phyloP scores from a whole-genome alignment of 2,113 vertebrate genomes.

The Thunnus thynnus region DNA sequence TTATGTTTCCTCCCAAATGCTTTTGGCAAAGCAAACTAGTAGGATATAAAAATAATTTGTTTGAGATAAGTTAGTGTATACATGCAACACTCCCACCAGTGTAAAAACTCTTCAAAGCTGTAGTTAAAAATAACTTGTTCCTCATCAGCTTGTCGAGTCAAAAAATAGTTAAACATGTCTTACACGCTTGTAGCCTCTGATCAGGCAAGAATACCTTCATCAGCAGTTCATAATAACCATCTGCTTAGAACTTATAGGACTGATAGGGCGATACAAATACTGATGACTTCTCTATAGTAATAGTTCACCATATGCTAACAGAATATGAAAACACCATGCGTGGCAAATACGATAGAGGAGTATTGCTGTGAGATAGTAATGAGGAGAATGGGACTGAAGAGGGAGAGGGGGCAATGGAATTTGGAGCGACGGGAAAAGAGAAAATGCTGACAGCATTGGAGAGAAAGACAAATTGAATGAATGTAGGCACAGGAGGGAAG shows the following conservation, averaged over 20 bases:
- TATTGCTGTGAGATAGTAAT: conserved; percentile 50
- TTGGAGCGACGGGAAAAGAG: conserved; percentile 10
- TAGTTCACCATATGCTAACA: conserved; percentile 66
- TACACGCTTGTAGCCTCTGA: conserved; percentile 27
- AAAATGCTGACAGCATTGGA: conserved; percentile 58
- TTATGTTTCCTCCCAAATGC: background rate
- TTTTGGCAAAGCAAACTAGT: background rate
- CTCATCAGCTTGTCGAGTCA: background rate
- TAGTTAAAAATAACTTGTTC: background rate
- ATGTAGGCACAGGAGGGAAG: conserved; percentile 41
- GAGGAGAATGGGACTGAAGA: conserved; percentile 15
- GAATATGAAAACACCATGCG: conserved; percentile 36
- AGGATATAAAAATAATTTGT: background rate
- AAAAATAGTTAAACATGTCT: conserved; percentile 32
- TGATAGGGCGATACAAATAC: conserved; percentile 57
- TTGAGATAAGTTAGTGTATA: background rate
- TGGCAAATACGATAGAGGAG: conserved; percentile 34
- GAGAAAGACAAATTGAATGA: conserved; percentile 59
- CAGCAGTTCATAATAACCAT: conserved; percentile 68
- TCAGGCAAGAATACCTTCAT: conserved; percentile 46
- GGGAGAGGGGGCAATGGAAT: conserved; percentile 22
- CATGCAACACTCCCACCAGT: background rate
- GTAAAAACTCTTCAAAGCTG: background rate
- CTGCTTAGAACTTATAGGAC: conserved; percentile 60
- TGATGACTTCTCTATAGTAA: conserved; percentile 65